A percentile compares a stretch with the other conserved stretches of the same genome.
Conservation (phyloP, 2,888 invertebrate species). For the Leptura quadrifasciata region DNA sequence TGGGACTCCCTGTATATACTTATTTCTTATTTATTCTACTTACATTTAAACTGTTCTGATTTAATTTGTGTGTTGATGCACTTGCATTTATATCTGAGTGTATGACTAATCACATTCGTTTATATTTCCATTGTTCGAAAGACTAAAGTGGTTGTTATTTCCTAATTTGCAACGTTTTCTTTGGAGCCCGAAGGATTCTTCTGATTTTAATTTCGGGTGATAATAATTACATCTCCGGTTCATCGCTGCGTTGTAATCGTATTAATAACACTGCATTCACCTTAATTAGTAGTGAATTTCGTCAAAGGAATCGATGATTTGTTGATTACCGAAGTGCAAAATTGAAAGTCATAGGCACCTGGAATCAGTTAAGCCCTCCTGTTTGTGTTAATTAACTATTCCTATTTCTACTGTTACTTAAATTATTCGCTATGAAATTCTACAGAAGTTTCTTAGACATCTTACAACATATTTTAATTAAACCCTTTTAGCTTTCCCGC, state of each 20-base stretch:
- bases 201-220: constrained; percentile 13
- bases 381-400: constrained; percentile 57
- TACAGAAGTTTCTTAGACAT: constrained; percentile 24
- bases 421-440: constrained; percentile 4
- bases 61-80: too few relatives aligned
- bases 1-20: too few relatives aligned
- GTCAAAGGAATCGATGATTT: constrained; percentile 63
- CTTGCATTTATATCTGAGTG: too few relatives aligned
- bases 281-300: constrained; percentile 66
- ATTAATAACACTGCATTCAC: constrained; percentile 69
- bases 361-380: constrained; percentile 56
- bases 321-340: constrained; percentile 68
- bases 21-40: too few relatives aligned
- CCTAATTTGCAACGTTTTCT: too few relatives aligned
- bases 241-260: constrained; percentile 61
- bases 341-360: constrained; percentile 69
- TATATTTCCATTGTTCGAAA: too few relatives aligned
- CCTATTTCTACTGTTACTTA: constrained; percentile 36
- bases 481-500: constrained; percentile 16
- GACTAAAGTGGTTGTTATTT: too few relatives aligned
- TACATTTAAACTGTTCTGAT: too few relatives aligned
- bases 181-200: neutral
- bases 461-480: constrained; percentile 26
- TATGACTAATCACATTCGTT: too few relatives aligned
- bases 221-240: constrained; percentile 33